Evolutionary conservation across 1,140 invertebrate species (phyloP).

Genomic region (Caenorhabditis briggsae): DNA sequence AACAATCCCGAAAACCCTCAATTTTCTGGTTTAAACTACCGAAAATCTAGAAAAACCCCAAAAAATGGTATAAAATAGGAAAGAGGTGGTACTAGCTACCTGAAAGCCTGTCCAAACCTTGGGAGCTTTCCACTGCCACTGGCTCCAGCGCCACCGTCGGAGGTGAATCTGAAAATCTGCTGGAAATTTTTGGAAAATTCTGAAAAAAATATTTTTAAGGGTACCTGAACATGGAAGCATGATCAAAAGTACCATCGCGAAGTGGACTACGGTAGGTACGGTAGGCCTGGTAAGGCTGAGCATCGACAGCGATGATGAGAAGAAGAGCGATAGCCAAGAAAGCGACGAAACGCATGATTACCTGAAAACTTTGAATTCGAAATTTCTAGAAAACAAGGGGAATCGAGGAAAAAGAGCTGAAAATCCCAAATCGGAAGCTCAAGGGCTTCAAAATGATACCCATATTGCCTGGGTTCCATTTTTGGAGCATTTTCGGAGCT

Average conservation of each 20-base stretch:
- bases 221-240: constrained; percentile 46
- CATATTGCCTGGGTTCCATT: too few relatives aligned
- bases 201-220: background rate
- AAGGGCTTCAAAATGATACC: too few relatives aligned
- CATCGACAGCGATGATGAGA: background rate
- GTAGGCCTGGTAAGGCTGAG: background rate
- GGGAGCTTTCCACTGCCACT: constrained; percentile 21
- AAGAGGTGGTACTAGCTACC: constrained; percentile 47
- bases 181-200: background rate
- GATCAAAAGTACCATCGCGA: constrained; percentile 34
- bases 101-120: constrained; percentile 51
- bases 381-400: too few relatives aligned
- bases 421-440: too few relatives aligned
- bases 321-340: constrained; percentile 7
- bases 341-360: background rate
- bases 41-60: background rate
- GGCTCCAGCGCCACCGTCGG: background rate
- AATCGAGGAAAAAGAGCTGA: too few relatives aligned
- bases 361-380: background rate
- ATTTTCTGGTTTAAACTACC: background rate
- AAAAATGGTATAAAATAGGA: background rate
- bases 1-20: too few relatives aligned
- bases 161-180: constrained; percentile 31
- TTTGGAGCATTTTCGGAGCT: too few relatives aligned
- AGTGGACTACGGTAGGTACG: constrained; percentile 50